Percentiles rank a stretch among this genome's conserved stretches.
Conservation (phyloP, 2,113 vertebrate species). For the Regulus satrapa region DNA sequence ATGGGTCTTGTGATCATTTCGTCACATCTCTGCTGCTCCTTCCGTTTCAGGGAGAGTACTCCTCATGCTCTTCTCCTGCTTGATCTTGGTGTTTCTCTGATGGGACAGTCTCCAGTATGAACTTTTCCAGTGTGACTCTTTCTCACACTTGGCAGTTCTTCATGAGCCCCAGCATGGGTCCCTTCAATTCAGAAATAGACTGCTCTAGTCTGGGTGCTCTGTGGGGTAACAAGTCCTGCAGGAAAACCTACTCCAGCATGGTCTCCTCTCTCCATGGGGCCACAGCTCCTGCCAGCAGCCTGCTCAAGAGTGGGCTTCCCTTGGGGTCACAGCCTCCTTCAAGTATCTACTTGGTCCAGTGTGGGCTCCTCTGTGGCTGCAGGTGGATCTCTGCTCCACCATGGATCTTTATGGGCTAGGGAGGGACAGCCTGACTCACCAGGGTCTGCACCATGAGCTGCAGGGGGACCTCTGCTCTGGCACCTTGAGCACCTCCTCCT, state of each 20-base stretch:
- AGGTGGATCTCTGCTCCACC: background rate
- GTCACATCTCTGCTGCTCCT: background rate
- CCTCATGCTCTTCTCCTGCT: background rate
- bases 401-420: background rate
- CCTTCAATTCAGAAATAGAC: background rate
- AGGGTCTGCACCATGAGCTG: background rate
- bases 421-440: background rate
- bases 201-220: background rate
- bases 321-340: background rate
- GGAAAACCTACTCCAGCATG: background rate
- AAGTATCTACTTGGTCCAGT: background rate
- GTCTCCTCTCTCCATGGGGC: background rate
- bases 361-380: background rate
- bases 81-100: background rate
- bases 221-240: background rate
- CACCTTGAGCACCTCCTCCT: background rate
- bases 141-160: background rate
- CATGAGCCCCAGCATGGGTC: background rate
- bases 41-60: background rate
- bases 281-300: background rate
- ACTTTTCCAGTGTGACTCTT: fast-evolving
- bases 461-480: background rate
- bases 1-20: background rate
- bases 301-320: background rate
- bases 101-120: background rate